Evolutionary conservation across 2,797 vertebrate genomes (phyloP), one percentile per base, ranked within the genome.

Genomic region (Poecilia gillii): DNA sequence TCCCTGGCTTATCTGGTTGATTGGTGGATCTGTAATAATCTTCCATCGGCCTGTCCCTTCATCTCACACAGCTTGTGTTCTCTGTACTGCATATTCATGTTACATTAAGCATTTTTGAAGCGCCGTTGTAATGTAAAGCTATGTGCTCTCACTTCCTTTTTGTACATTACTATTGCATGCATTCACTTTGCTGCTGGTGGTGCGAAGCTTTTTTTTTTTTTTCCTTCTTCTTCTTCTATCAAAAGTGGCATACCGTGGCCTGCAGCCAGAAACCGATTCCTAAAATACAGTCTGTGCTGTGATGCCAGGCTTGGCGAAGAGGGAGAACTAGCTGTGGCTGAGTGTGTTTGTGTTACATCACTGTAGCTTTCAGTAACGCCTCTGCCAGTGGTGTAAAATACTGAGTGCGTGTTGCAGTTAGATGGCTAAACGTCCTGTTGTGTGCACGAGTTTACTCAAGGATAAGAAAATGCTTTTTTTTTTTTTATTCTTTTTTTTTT

Each of bases 351-450:
- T 14, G 72, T 85, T 83, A 77, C 84, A 81, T 90, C 81, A 84
- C 75, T 72, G 51, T 14, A 80, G 81, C 73, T 76, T 73, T 78
- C 71, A 77, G 84, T 89, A 87, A 73, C 74, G 74, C 83, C 82
- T 85, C 59, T 57, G 46, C 84, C 45, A 71, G 41, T 70, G 53
- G 83, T 81, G 76, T 78, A 64, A 89, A 87, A 90, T 66, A 76
- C 62, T 25, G 77, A 78, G 62, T 57, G 76, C 82, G 83, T 83
- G 85, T 88, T 83, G 72, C 25, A 59, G 89, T 89, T 85, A 83
- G 72, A 72, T 47, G 72, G 43, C n/a, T 83, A 76, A 43, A 28
- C 4, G 75, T 91, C 81, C 76, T 83, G 83, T 23, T 72, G 83
- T 70, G 73, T 76, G 81, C 80, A 47, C 81, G 82, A 83, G 83